Conservation (phyloP, 2,113 vertebrate genomes). For the Bubo blakistoni region DNA sequence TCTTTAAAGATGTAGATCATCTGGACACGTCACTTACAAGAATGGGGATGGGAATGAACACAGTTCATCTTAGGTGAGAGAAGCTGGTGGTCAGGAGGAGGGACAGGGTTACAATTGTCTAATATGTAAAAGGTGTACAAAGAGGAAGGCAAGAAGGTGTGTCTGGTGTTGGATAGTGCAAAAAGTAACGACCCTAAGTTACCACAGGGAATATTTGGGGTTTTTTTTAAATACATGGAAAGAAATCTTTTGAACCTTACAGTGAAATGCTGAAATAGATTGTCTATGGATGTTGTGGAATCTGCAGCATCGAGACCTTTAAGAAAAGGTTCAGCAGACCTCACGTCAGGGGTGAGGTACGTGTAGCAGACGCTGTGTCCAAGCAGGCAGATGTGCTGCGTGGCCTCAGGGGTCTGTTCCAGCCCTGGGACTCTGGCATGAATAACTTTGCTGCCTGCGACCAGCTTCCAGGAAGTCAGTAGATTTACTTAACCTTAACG, state of each 20-base stretch:
- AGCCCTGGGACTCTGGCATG: not conserved
- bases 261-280: not conserved
- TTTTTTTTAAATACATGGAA: not conserved
- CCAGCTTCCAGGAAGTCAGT: not conserved
- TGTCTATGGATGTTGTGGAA: not conserved
- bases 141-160: not conserved
- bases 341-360: accelerated
- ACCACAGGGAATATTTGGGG: not conserved
- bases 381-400: not conserved
- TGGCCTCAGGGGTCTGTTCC: not conserved
- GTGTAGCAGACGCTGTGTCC: not conserved
- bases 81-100: not conserved
- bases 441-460: not conserved
- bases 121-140: not conserved
- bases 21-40: not conserved
- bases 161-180: not conserved
- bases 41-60: not conserved
- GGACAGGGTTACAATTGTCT: not conserved
- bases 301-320: not conserved
- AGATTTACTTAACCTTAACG: not conserved
- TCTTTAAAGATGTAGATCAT: not conserved
- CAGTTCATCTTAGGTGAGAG: not conserved
- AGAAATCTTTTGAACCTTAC: not conserved
- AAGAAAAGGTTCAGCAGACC: not conserved
- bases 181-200: not conserved